Percentiles rank a stretch among this genome's conserved stretches.
These are phyloP conservation scores for Chiropotes sagulatus DNA, from an alignment of 2,797 vertebrate genomes.

Conservation along the genomic window DNA sequence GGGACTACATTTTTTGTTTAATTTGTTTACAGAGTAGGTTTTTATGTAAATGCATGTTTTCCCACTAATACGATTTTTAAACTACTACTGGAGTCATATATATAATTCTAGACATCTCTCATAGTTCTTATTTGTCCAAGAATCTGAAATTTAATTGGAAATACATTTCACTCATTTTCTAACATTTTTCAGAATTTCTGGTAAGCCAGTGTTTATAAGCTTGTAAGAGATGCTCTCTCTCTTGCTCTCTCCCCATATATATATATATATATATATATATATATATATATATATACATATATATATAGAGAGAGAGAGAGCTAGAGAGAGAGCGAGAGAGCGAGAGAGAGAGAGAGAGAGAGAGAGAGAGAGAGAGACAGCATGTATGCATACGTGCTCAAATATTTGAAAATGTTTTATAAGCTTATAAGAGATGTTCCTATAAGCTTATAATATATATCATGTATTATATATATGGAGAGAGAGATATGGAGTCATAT, in stretches of 20 bases:
- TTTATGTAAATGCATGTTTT: neutral
- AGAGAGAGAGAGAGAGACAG: no score
- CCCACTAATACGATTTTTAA: neutral
- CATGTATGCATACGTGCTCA: neutral
- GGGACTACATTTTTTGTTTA: neutral
- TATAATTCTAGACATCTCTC: neutral
- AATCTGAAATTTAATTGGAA: neutral
- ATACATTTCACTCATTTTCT: neutral
- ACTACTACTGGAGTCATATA: neutral
- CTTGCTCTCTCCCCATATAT: no score
- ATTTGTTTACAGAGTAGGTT: neutral
- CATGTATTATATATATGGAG: neutral
- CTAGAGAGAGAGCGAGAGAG: no score
- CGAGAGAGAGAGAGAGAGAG: no score
- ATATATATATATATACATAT: no score
- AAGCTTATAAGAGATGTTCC: neutral
- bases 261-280: no score
- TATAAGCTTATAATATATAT: neutral
- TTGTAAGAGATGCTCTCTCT: neutral
- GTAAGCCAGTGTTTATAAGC: neutral
- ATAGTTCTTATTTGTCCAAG: neutral
- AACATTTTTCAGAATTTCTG: neutral
- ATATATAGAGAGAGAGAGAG: no score
- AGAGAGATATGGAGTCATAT: neutral
- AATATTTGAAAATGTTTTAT: neutral